These are phyloP conservation scores for Poeciliopsis gracilis DNA, from an alignment of 2,797 vertebrate genomes.

Conservation along the genomic window DNA sequence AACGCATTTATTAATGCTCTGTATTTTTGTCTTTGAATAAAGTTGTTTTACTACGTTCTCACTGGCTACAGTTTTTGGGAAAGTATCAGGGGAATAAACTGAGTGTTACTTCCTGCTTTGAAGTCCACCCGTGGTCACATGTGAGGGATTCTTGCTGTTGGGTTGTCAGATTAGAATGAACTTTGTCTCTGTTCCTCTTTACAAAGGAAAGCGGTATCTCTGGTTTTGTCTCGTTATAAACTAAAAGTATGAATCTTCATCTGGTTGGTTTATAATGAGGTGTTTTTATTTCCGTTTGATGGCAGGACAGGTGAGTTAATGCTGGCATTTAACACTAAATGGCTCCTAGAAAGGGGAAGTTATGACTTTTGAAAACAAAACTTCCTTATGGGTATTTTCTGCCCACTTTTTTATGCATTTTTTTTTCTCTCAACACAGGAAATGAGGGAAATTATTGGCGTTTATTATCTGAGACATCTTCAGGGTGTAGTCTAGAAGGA, in stretches of 20 bases:
- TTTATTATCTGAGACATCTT: constrained; percentile 18
- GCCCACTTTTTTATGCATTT: neutral
- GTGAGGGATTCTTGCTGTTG: constrained; percentile 39
- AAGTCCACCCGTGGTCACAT: constrained; percentile 63
- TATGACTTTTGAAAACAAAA: neutral
- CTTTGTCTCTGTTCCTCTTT: constrained; percentile 74
- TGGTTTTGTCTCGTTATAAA: neutral
- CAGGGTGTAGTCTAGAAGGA: constrained; percentile 58
- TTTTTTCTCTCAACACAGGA: constrained; percentile 11
- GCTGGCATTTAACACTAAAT: neutral
- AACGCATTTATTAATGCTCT: neutral
- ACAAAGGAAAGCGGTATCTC: neutral
- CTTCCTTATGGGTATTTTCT: neutral
- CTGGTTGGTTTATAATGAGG: neutral
- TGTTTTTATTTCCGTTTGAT: neutral
- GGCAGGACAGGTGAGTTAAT: constrained; percentile 52
- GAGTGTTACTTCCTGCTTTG: constrained; percentile 62
- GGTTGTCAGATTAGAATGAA: constrained; percentile 60
- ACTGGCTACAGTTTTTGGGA: neutral
- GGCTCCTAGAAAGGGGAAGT: neutral
- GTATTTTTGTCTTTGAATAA: constrained; percentile 41
- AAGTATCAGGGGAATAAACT: neutral
- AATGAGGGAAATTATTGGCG: neutral
- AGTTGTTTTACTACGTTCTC: constrained; percentile 15
- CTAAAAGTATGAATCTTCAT: neutral